Base-by-base conservation (phyloP, 2,797 vertebrate genomes). In the Argyrosomus regius region DNA sequence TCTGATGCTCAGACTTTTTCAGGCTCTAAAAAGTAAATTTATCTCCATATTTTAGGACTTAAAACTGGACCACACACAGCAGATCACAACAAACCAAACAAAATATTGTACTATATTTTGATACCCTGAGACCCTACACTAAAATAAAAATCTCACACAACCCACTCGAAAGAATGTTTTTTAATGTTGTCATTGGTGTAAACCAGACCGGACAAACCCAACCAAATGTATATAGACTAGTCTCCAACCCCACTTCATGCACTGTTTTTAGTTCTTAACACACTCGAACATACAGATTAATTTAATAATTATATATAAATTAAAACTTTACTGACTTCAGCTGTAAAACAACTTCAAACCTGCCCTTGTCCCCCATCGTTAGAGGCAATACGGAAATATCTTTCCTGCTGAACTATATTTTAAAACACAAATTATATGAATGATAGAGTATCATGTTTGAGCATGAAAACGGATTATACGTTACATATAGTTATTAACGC, bases 21-120 rank as follows among this genome's bases (percentile, higher is more conserved):
- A 45, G 57, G 10, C 13, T 50, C 31, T 63, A 39, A 24, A 50
- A 45, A 54, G 13, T 3, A 5, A 18, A 59, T 53, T 26, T 24
- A 24, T 6, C 8, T 59, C 2, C 22, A 16, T 28, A 58, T 57
- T 74, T 31, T 22, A 46, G 18, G 13, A 48, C 11, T 57, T 16
- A 20, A 65, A 66, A 52, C n/a, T 62, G n/a, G 12, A 56, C 3
- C n/a, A 74, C 12, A 43, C 0, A 49, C 26, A 26, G 16, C 4
- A 56, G 8, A 56, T 4, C 28, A 28, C 45, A 43, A 8, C 35
- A 81, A 72, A 74, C 50, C 54, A 53, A 46, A 46, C 22, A 58
- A 64, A n/a, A 22, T 28, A 17, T 20, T 39, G 8, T 39, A 39
- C 49, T 24, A 57, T 68, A 20, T 72, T 72, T 16, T 77, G 35